These are phyloP conservation scores for Stegana nigrithorax DNA, from an alignment of 2,888 invertebrate species.

Conservation along the genomic window DNA sequence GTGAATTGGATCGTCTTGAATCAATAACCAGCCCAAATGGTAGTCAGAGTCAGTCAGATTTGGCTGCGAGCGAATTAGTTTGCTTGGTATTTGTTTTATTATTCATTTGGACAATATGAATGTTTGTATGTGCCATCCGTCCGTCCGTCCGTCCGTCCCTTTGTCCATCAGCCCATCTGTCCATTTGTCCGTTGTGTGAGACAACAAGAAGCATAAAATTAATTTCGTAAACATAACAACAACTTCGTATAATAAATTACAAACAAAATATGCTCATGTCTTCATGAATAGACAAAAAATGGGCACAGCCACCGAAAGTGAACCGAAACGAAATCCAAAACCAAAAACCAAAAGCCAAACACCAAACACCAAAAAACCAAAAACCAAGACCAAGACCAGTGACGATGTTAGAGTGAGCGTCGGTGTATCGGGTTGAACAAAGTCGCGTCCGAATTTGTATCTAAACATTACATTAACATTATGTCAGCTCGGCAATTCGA, in stretches of 20 bases:
- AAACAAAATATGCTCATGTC: constrained; percentile 59
- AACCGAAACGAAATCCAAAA: too few relatives aligned
- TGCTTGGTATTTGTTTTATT: not conserved
- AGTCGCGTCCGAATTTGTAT: constrained; percentile 33
- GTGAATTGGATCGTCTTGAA: not conserved
- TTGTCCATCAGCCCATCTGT: not conserved
- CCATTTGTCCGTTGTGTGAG: constrained; percentile 22
- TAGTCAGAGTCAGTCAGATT: not conserved
- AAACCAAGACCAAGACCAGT: not conserved
- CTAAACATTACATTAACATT: constrained; percentile 55
- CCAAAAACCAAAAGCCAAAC: not conserved
- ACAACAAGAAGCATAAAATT: constrained; percentile 34
- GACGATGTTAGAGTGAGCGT: not conserved
- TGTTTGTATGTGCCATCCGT: not conserved
- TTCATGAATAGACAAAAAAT: constrained; percentile 52
- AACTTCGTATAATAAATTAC: constrained; percentile 62
- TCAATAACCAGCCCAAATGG: not conserved
- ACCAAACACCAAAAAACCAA: not conserved
- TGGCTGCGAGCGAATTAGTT: not conserved
- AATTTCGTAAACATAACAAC: constrained; percentile 57
- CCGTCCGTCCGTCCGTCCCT: not conserved
- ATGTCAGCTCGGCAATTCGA: constrained; percentile 53
- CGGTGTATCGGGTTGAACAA: constrained; percentile 21
- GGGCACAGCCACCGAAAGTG: constrained; percentile 22
- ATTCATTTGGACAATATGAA: too few relatives aligned